Base-by-base conservation (phyloP, 1,140 invertebrate genomes). In the Hyles vespertilio region DNA sequence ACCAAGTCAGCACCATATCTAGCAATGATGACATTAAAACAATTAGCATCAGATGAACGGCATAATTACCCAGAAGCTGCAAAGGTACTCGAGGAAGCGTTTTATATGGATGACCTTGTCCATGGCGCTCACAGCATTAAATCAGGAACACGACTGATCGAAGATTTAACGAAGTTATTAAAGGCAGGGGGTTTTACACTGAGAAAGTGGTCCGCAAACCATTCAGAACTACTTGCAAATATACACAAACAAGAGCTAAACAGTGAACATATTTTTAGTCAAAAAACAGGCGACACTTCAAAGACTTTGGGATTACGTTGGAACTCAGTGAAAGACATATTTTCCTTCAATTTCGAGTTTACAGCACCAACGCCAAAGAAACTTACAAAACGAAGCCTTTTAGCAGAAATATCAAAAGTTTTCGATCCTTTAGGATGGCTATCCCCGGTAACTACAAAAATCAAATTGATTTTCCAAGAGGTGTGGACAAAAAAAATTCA, bases 101-200 rank as follows among this genome's bases (percentile, higher is more conserved):
- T 70, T 40, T 68, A 56, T 22, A 66, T 70, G 61, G 68, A 70
- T 33, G 68, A 70, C 48, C 11, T 67, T 3, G 4, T 59, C 3
- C 57, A 63, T 51, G 69, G 69, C n/a, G 11, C 32, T 12, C 32
- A 61, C 12, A 43, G 22, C 5, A 49, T 58, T 32, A 1, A 55
- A 11, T 5, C 40, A 47, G 59, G 40, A 36, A 59, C 51, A 44
- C n/a, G 55, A 22, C 55, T 62, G 34, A 50, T 55, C 10, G 7
- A 10, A 10, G 49, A 65, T 48, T 36, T 71, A n/a, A 61, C 49
- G 8, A 2, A 52, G 9, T 47, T 69, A 33, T 53, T 65, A 36
- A 65, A 63, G 55, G 50, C 45, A 12, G 68, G 61, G 3, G 68
- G 64, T 7, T 64, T 70, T 22, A 50, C 53, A 11, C 53, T 69